These are phyloP conservation scores for Sciurus vulgaris DNA, from an alignment of 2,797 vertebrate species.

Conservation along the genomic window DNA sequence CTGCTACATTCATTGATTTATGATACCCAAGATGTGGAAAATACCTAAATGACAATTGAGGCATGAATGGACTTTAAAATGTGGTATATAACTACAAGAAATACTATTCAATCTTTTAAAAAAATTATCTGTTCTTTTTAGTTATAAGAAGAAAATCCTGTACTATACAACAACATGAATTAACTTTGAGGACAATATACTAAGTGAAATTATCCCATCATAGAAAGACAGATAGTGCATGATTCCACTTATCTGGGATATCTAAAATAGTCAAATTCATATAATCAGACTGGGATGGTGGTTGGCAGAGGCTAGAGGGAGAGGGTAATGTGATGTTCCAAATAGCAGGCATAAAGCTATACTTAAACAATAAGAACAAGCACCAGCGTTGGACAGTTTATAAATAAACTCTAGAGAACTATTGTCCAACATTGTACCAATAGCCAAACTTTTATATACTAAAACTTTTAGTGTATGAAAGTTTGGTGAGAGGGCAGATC, in stretches of 20 bases:
- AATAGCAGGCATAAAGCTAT: neutral
- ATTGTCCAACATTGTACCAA: neutral
- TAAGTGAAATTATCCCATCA: neutral
- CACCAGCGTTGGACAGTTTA: neutral
- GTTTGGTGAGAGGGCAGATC: neutral
- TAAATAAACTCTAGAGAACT: neutral
- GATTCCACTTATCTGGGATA: neutral
- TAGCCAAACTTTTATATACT: neutral
- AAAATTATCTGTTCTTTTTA: too few species aligned
- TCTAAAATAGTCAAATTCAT: neutral
- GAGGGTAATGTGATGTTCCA: neutral
- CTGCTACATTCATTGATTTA: neutral
- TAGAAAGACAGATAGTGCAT: neutral
- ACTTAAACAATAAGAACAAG: neutral
- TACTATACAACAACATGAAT: neutral
- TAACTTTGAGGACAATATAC: neutral
- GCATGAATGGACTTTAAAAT: neutral
- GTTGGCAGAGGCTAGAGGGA: neutral
- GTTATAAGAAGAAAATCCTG: neutral
- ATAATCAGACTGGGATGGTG: neutral
- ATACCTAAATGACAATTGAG: neutral
- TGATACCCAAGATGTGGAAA: neutral
- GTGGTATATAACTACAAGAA: neutral
- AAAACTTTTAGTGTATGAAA: neutral
- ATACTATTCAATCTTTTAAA: neutral